Evolutionary conservation across 2,888 invertebrate genomes (phyloP).

Genomic region (Dysmachus trigonus): DNA sequence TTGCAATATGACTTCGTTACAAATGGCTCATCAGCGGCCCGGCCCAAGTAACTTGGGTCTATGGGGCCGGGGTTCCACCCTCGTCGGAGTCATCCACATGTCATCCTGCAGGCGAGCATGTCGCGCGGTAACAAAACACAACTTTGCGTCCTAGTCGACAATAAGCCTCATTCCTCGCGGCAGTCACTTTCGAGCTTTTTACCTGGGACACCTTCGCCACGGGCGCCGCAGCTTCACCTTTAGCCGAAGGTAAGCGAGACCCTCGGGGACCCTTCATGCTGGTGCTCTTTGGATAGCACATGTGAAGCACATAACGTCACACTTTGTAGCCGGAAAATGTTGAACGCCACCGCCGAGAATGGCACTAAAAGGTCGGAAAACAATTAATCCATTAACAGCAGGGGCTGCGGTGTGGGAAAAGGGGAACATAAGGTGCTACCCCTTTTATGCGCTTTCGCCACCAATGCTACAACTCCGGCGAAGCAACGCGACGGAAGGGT

Average conservation of each 20-base stretch:
- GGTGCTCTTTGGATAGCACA: neutral
- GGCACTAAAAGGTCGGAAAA: neutral
- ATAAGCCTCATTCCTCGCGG: neutral
- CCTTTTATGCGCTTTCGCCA: neutral
- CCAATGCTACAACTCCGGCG: neutral
- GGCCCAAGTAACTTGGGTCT: neutral
- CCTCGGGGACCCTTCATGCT: neutral
- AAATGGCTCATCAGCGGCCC: conserved; percentile 12
- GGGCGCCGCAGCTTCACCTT: neutral
- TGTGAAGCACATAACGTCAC: conserved; percentile 3
- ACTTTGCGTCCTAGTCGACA: neutral
- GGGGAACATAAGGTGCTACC: neutral
- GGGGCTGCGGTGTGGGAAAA: neutral
- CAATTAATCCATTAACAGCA: conserved; percentile 24
- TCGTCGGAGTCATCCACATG: neutral
- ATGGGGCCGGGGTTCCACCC: neutral
- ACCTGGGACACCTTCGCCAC: neutral
- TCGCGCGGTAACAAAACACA: neutral
- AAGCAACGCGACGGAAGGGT: neutral
- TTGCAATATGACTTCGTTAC: conserved; percentile 11
- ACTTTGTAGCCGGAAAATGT: conserved; percentile 11
- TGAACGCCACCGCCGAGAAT: neutral
- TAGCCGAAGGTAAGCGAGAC: neutral
- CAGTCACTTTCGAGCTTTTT: neutral
- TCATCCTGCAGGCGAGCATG: neutral